Conservation (phyloP, 2,797 vertebrate species). For the Channallabes apus region DNA sequence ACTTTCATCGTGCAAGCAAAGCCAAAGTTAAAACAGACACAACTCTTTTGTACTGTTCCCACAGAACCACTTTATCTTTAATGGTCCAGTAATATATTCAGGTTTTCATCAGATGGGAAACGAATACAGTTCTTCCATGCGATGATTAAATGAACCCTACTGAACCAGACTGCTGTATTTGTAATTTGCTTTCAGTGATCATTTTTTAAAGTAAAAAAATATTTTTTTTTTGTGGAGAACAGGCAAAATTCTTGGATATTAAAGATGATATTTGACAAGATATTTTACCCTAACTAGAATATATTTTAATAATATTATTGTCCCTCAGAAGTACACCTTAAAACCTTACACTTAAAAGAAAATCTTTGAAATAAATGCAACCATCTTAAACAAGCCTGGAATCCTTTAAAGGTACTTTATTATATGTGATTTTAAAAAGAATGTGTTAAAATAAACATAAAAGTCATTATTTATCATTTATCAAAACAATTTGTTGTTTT, state of each 20-base stretch:
- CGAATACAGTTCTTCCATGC: slow-evolving; percentile 19
- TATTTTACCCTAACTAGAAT: neutral
- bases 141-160: slow-evolving; percentile 7
- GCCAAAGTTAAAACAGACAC: slow-evolving; percentile 21
- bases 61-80: slow-evolving; percentile 18
- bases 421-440: neutral
- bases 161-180: slow-evolving; percentile 21
- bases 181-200: neutral
- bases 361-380: neutral
- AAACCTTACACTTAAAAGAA: too few species aligned
- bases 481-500: too few species aligned
- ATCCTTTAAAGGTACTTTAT: neutral
- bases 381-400: neutral
- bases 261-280: neutral
- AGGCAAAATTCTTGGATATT: neutral
- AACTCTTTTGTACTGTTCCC: slow-evolving; percentile 9
- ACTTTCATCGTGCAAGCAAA: slow-evolving; percentile 15
- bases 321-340: neutral
- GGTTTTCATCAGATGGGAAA: slow-evolving; percentile 20
- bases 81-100: slow-evolving; percentile 28
- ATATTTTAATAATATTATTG: neutral
- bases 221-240: neutral
- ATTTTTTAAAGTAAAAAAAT: neutral
- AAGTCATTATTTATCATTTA: neutral
- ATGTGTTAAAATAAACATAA: neutral